Evolutionary conservation across 2,797 vertebrate species (phyloP).

Genomic region (Alectoris magna): DNA sequence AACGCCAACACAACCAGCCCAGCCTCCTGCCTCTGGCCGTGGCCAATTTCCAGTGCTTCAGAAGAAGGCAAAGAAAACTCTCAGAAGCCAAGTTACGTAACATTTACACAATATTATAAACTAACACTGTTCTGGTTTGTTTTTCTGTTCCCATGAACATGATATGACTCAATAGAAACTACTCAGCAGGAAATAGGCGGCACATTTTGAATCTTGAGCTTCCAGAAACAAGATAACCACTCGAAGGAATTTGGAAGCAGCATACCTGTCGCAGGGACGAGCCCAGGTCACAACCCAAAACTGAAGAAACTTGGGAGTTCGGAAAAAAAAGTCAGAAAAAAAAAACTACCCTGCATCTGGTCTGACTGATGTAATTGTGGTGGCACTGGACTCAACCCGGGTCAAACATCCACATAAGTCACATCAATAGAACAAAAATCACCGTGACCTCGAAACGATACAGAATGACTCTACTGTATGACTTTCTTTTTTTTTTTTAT

Average conservation of each 20-base stretch:
- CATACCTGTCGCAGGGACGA: slow-evolving; percentile 11
- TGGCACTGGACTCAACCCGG: not conserved
- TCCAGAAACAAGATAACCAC: slow-evolving; percentile 1
- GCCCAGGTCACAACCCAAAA: not conserved
- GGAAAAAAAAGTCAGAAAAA: not conserved
- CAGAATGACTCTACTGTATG: not conserved
- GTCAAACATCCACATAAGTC: not conserved
- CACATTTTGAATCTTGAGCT: slow-evolving; percentile 3
- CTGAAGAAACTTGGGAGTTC: not conserved
- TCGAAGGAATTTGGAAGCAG: not conserved
- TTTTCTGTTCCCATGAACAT: slow-evolving; percentile 67
- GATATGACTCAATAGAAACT: slow-evolving; percentile 67
- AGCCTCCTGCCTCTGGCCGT: not conserved
- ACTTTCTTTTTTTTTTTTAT: not conserved
- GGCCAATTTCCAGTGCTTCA: slow-evolving; percentile 40
- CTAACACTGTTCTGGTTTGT: slow-evolving; percentile 35
- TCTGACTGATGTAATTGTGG: not conserved
- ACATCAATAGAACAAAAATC: not conserved
- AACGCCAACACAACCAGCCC: slow-evolving; percentile 12
- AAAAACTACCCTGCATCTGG: not conserved
- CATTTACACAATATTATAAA: slow-evolving; percentile 60
- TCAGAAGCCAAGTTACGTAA: slow-evolving; percentile 60
- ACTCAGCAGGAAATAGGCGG: not conserved
- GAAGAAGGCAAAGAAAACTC: slow-evolving; percentile 59
- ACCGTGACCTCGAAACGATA: not conserved